Percentiles rank a stretch among this genome's conserved stretches.
phyloP scores from a whole-genome alignment of 1,140 invertebrate species.

The Drosophila kikkawai region DNA sequence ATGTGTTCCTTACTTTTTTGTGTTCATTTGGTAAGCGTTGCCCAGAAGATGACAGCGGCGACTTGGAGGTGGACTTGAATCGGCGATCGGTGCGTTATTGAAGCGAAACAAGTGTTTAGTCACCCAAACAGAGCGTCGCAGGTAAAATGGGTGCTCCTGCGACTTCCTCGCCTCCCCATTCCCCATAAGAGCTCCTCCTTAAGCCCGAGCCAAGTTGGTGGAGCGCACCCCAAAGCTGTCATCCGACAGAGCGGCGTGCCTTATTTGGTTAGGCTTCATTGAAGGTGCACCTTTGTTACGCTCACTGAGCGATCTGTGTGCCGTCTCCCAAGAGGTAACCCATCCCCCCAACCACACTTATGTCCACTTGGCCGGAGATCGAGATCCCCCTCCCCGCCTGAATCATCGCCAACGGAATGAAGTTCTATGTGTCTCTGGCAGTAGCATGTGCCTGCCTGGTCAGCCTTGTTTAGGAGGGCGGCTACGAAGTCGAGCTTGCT shows the following conservation, averaged over 20 bases:
- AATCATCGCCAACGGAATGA: slow-evolving; percentile 50
- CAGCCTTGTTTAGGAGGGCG: slow-evolving; percentile 14
- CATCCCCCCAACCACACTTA: slow-evolving; percentile 5
- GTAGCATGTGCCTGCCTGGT: slow-evolving; percentile 58
- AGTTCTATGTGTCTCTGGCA: slow-evolving; percentile 40
- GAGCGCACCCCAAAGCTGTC: slow-evolving; percentile 79
- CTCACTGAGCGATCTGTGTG: slow-evolving; percentile 78
- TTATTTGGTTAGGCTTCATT: slow-evolving; percentile 85
- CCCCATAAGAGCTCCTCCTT: slow-evolving; percentile 8
- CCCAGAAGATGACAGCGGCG: slow-evolving; percentile 68
- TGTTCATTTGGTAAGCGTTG: slow-evolving; percentile 52
- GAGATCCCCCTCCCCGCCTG: slow-evolving; percentile 21
- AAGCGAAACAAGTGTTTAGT: slow-evolving; percentile 85
- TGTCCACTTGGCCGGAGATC: slow-evolving; percentile 2
- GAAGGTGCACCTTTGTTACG: slow-evolving; percentile 85
- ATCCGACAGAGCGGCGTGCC: slow-evolving; percentile 61
- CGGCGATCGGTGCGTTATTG: slow-evolving; percentile 81
- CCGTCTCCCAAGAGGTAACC: slow-evolving; percentile 28
- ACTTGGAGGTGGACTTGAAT: slow-evolving; percentile 44
- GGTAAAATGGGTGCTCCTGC: slow-evolving; percentile 76
- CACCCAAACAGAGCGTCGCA: slow-evolving; percentile 77
- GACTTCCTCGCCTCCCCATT: background rate
- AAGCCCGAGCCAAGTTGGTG: slow-evolving; percentile 19
- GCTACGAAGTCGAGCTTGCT: slow-evolving; percentile 16
- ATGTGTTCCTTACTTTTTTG: slow-evolving; percentile 17